Evolutionary conservation across 2,797 vertebrate species (phyloP).

Genomic region (Monodelphis domestica): DNA sequence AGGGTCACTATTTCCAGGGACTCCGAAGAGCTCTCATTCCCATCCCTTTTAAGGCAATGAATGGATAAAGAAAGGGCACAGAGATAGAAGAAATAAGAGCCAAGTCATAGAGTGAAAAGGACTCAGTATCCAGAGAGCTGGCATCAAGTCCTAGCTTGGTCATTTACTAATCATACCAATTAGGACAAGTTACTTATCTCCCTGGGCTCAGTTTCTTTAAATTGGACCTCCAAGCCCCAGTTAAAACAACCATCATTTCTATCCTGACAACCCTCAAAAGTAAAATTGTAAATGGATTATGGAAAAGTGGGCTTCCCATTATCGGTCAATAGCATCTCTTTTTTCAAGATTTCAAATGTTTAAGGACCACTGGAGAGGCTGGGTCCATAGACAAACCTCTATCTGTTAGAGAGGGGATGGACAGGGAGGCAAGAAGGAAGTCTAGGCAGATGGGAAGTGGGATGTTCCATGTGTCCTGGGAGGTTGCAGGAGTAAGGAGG

Average conservation of each 20-base stretch:
- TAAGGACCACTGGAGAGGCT: neutral
- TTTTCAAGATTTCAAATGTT: neutral
- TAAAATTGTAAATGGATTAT: neutral
- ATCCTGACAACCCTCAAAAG: neutral
- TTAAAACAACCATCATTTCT: neutral
- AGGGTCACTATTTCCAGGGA: neutral
- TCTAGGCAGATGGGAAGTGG: neutral
- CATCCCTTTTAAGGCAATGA: neutral
- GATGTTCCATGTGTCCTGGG: neutral
- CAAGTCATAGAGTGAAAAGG: neutral
- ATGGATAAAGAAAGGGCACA: neutral
- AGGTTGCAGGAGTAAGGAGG: neutral
- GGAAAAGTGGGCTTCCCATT: neutral
- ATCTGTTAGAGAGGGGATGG: neutral
- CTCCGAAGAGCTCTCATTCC: neutral
- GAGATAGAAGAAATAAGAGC: neutral
- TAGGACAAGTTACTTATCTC: neutral
- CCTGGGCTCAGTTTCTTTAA: neutral
- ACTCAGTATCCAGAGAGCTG: neutral
- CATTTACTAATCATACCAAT: neutral
- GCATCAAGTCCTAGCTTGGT: neutral
- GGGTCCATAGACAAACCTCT: neutral
- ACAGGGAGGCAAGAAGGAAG: neutral
- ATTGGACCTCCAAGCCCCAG: neutral
- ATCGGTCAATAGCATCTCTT: neutral